These are phyloP conservation scores for Ammodytes dubius DNA, from an alignment of 2,113 vertebrate genomes.

Conservation along the genomic window DNA sequence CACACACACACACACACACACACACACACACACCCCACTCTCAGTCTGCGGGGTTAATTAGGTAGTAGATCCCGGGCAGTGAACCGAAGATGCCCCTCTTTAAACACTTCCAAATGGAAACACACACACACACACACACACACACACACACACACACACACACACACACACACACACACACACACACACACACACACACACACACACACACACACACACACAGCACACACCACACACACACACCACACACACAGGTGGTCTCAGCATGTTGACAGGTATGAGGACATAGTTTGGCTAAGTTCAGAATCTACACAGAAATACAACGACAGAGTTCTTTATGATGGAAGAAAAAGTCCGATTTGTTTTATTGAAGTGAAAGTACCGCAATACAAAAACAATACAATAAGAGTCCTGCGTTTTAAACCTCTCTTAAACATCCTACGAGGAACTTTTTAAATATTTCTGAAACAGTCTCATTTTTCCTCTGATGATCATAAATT, in stretches of 20 bases:
- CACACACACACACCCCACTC: slow-evolving; percentile 46
- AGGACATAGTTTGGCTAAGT: slow-evolving; percentile 36
- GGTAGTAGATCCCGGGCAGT: slow-evolving; percentile 40
- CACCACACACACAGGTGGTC: slow-evolving; percentile 52
- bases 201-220: background rate
- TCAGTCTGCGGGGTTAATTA: slow-evolving; percentile 25
- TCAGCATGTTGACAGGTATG: slow-evolving; percentile 33
- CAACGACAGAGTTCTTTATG: background rate
- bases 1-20: slow-evolving; percentile 28
- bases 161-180: no score
- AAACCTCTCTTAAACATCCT: background rate
- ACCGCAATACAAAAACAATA: background rate
- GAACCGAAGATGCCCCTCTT: slow-evolving; percentile 43
- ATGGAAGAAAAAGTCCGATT: background rate
- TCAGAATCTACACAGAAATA: background rate
- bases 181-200: slow-evolving; percentile 16
- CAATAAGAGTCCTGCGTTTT: background rate
- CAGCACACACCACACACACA: slow-evolving; percentile 7
- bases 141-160: no score
- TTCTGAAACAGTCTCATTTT: no score
- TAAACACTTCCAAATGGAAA: slow-evolving; percentile 55
- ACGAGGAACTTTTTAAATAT: no score
- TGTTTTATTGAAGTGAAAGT: background rate
- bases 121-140: background rate
- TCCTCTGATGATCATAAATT: no score